phyloP scores from a whole-genome alignment of 2,888 invertebrate genomes.

The Glaucopsyche alexis region DNA sequence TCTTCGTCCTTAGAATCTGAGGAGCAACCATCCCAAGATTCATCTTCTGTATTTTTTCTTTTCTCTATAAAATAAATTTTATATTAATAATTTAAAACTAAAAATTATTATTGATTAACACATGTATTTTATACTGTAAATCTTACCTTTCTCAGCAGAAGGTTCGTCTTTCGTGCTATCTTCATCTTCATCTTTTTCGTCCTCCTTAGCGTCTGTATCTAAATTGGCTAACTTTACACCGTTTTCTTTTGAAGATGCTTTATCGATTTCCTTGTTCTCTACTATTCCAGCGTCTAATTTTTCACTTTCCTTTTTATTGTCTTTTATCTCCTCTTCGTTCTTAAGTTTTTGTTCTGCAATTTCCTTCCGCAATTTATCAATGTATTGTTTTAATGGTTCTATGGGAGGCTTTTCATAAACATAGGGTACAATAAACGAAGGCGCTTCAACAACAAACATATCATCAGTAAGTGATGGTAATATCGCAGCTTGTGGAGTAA shows the following conservation, averaged over 20 bases:
- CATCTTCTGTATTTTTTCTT: conserved; percentile 68
- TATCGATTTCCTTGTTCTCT: conserved; percentile 31
- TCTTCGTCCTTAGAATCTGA: conserved; percentile 73
- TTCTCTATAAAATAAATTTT: conserved; percentile 43
- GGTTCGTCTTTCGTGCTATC: conserved; percentile 56
- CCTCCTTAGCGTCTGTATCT: conserved; percentile 47
- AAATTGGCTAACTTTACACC: conserved; percentile 34
- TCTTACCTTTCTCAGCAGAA: conserved; percentile 49
- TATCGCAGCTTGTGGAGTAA: conserved; percentile 81
- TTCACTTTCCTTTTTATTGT: conserved; percentile 52
- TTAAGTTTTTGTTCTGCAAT: conserved; percentile 65
- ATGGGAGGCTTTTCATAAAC: conserved; percentile 94
- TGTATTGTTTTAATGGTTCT: conserved; percentile 87
- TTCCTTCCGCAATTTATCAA: conserved; percentile 82
- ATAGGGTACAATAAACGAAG: conserved; percentile 95
- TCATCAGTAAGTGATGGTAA: conserved; percentile 93
- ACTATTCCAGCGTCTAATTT: conserved; percentile 27
- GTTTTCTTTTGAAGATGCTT: conserved; percentile 38
- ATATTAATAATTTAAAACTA: neutral
- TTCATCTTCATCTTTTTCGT: conserved; percentile 50
- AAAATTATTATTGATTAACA: neutral
- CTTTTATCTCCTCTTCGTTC: conserved; percentile 53
- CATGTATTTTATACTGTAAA: conserved; percentile 23
- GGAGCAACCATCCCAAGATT: conserved; percentile 79
- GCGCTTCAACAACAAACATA: conserved; percentile 95